A percentile compares a stretch with the other conserved stretches of the same genome.
Conservation (phyloP, 2,888 invertebrate species). For the Calameuta idolon region DNA sequence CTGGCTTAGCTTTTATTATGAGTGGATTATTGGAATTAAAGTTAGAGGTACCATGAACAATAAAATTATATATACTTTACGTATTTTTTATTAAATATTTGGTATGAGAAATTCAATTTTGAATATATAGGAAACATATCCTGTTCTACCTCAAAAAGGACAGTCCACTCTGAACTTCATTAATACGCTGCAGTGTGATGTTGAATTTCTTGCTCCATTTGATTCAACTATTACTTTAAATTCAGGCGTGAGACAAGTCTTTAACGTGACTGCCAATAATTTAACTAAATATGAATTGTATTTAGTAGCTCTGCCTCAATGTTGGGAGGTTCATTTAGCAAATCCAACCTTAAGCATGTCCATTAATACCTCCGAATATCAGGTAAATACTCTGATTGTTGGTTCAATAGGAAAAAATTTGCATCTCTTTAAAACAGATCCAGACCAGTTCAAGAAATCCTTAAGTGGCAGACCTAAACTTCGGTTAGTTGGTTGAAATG, state of each 20-base stretch:
- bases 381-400: slow-evolving; percentile 66
- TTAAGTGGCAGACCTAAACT: slow-evolving; percentile 74
- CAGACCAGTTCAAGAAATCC: slow-evolving; percentile 72
- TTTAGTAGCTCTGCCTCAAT: slow-evolving; percentile 57
- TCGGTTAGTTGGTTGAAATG: slow-evolving; percentile 66
- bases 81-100: neutral
- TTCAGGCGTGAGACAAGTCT: slow-evolving; percentile 52
- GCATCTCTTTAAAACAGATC: slow-evolving; percentile 70
- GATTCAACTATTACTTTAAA: slow-evolving; percentile 40
- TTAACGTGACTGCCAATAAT: slow-evolving; percentile 60
- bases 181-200: slow-evolving; percentile 74
- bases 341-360: slow-evolving; percentile 47
- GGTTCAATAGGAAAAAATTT: slow-evolving; percentile 65
- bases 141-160: slow-evolving; percentile 60
- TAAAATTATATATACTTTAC: neutral
- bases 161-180: slow-evolving; percentile 72
- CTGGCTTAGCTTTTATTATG: slow-evolving; percentile 75
- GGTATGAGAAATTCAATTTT: neutral
- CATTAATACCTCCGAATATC: slow-evolving; percentile 52
- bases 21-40: slow-evolving; percentile 72
- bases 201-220: slow-evolving; percentile 57
- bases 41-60: slow-evolving; percentile 69
- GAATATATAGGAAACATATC: slow-evolving; percentile 62
- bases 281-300: slow-evolving; percentile 53
- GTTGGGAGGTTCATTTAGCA: slow-evolving; percentile 54